Evolutionary conservation across 2,888 invertebrate genomes (phyloP), one percentile per base, ranked within the genome.

Genomic region (Cephus pygmeus): DNA sequence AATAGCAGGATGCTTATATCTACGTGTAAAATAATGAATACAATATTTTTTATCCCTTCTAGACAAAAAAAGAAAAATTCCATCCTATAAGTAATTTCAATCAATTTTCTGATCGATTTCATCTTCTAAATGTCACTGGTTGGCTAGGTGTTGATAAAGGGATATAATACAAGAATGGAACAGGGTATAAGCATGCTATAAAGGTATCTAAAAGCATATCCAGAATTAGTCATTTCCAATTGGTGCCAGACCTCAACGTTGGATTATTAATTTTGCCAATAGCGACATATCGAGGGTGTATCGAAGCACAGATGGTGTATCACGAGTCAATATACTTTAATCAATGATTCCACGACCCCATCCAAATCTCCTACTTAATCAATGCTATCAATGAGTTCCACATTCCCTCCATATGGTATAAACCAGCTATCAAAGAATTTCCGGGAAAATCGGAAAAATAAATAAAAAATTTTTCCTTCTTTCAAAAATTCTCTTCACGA

Each of bases 201-300:
- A 56, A 56, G 56, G 56, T 56, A 23, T 56, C 56, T 69, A 73
- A 73, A 81, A 82, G 81, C 79, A 83, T 83, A 84, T 81, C 83
- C 85, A 84, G 86, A 89, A 90, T 90, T 88, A 89, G 87, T 86
- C 85, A 83, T 86, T 87, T 86, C 87, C 88, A 86, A 85, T 88
- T 85, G 84, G 30, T 81, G 85, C 81, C 84, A 83, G 82, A 85
- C 87, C 89, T 85, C 88, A 86, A 82, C 77, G 76, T 81, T 82
- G 87, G 86, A 88, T 90, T 90, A 91, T 91, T 90, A 91, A 90
- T 90, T 90, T 88, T 83, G 86, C 88, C 88, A 89, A 87, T 88
- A 87, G 84, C 78, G 84, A 76, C 30, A 73, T 56, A 56, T 56
- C 75, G 78, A 76, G 73, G 77, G 75, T 77, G 77, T 77, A 56